Evolutionary conservation across 2,113 vertebrate genomes (phyloP).

Genomic region (Microcebus griseorufus): DNA sequence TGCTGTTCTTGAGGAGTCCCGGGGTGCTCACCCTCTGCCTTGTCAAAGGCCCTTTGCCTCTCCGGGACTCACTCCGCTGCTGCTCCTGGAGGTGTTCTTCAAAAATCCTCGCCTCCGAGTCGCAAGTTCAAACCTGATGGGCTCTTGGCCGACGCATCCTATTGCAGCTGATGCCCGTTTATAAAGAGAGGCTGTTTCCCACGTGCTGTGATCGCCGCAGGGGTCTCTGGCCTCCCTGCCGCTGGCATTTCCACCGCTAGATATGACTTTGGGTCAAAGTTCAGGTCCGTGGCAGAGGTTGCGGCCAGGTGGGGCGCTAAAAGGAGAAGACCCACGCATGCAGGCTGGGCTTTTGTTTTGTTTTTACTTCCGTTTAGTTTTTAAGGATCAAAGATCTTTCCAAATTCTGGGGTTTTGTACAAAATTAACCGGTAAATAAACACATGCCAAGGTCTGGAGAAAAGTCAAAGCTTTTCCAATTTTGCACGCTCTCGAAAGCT

Average conservation of each 20-base stretch:
- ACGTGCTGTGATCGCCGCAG: fast-evolving
- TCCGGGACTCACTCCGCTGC: fast-evolving
- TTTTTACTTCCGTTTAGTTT: background rate
- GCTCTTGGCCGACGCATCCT: background rate
- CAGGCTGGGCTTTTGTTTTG: background rate
- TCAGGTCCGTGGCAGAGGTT: background rate
- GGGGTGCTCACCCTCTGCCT: too few species aligned
- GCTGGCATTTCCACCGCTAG: background rate
- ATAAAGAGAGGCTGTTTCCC: background rate
- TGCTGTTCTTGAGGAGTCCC: background rate
- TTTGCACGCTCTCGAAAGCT: background rate
- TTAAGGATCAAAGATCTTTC: background rate
- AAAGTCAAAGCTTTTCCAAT: background rate
- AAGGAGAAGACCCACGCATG: background rate
- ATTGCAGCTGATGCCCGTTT: background rate
- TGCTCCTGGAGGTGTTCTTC: background rate
- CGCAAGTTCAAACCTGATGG: background rate
- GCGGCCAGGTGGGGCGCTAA: background rate
- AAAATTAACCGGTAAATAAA: background rate
- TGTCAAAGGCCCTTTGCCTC: background rate
- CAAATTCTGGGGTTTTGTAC: background rate
- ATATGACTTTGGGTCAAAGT: background rate
- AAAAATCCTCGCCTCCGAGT: background rate
- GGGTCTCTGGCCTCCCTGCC: background rate
- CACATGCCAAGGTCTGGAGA: background rate